phyloP scores from a whole-genome alignment of 2,113 vertebrate species.

The Mesoclemmys tuberculata region DNA sequence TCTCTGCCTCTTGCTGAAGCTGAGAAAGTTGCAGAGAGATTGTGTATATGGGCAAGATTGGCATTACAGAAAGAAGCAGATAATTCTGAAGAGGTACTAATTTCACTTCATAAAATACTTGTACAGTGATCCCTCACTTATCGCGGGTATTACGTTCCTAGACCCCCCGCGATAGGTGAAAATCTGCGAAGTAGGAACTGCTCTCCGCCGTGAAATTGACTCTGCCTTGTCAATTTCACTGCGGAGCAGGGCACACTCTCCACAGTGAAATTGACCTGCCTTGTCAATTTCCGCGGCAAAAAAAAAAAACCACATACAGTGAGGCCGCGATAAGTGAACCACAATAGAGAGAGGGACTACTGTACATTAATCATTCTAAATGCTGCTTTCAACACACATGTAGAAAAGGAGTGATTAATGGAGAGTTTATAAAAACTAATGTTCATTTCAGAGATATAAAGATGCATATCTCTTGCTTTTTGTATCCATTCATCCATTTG shows the following conservation, averaged over 20 bases:
- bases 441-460: background rate
- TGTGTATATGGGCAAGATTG: slow-evolving; percentile 85
- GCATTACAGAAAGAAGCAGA: slow-evolving; percentile 83
- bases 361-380: background rate
- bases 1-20: slow-evolving; percentile 81
- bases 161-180: too few species aligned
- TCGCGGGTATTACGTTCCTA: too few species aligned
- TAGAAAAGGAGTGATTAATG: background rate
- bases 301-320: too few species aligned
- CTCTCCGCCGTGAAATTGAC: too few species aligned
- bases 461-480: background rate
- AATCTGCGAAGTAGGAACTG: too few species aligned
- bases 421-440: background rate
- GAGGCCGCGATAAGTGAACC: too few species aligned
- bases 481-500: background rate
- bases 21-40: slow-evolving; percentile 84
- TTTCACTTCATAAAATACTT: background rate
- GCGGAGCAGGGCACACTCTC: too few species aligned
- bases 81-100: slow-evolving; percentile 79
- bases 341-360: too few species aligned
- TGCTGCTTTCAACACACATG: background rate
- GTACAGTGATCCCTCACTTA: too few species aligned
- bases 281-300: too few species aligned
- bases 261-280: too few species aligned
- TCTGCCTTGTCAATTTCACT: too few species aligned